These are phyloP conservation scores for Helicolenus hilgendorfi DNA, from an alignment of 2,797 vertebrate species.

Conservation along the genomic window DNA sequence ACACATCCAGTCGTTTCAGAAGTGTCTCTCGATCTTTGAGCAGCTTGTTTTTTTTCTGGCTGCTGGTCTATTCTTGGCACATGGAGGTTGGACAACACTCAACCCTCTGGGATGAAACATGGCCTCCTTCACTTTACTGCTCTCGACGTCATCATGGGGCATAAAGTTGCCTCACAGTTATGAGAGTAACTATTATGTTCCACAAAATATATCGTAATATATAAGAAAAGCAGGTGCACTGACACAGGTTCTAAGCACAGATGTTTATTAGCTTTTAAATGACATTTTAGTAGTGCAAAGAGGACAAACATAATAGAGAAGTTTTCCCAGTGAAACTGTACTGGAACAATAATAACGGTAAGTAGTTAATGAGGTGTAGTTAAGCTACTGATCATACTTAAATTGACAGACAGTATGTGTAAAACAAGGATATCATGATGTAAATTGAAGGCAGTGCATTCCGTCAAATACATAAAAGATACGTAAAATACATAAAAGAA, in stretches of 20 bases:
- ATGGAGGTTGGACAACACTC: constrained; percentile 43
- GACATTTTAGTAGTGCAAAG: constrained; percentile 1
- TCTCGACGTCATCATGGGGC: constrained; percentile 4
- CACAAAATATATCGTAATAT: background rate
- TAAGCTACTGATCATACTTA: background rate
- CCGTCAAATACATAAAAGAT: background rate
- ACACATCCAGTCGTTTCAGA: constrained; percentile 16
- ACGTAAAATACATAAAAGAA: background rate
- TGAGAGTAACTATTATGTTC: background rate
- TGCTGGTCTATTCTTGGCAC: constrained; percentile 79
- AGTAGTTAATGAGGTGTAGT: background rate
- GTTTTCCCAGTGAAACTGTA: background rate
- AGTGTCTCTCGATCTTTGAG: constrained; percentile 16
- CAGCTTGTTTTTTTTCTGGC: background rate
- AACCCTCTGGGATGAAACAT: constrained; percentile 46
- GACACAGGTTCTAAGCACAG: background rate
- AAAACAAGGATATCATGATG: background rate
- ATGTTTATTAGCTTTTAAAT: constrained; percentile 48
- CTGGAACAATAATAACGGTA: background rate
- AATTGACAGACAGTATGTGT: background rate
- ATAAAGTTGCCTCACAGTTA: constrained; percentile 29
- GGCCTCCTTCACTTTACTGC: constrained; percentile 27
- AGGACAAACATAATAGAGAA: background rate
- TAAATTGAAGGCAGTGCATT: background rate
- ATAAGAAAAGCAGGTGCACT: background rate